Conservation (phyloP, 1,140 invertebrate species). For the Argopecten irradians region DNA sequence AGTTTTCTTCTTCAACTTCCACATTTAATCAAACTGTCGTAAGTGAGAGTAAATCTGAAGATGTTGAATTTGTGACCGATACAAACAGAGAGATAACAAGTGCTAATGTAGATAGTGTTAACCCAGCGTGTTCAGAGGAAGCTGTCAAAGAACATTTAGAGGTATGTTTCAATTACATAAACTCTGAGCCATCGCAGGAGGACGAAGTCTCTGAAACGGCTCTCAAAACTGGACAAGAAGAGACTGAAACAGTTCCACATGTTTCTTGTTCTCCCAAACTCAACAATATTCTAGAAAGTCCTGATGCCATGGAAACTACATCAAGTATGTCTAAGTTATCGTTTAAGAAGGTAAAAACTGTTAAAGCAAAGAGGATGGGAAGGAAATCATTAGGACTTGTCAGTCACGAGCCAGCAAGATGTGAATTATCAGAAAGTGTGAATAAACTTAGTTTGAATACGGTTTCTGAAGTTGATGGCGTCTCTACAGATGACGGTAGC, state of each 20-base stretch:
- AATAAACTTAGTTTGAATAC: constrained; percentile 10
- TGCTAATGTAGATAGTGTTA: neutral
- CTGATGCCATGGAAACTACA: neutral
- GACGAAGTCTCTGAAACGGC: neutral
- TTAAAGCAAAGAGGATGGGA: neutral
- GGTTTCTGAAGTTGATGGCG: neutral
- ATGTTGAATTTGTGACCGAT: neutral
- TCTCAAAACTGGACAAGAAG: neutral
- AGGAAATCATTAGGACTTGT: neutral
- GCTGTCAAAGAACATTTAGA: neutral
- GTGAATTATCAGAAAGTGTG: neutral
- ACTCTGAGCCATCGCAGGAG: neutral
- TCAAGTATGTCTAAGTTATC: neutral
- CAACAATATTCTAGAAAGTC: neutral
- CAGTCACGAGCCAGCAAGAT: neutral
- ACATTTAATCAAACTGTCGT: neutral
- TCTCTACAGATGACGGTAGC: neutral
- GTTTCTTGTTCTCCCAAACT: neutral
- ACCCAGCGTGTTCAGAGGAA: neutral
- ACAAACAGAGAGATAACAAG: neutral
- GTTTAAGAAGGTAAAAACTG: neutral
- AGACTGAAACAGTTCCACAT: neutral
- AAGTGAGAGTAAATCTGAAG: neutral
- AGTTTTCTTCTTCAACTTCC: neutral
- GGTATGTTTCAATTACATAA: neutral